Evolutionary conservation across 2,113 vertebrate genomes (phyloP), one percentile per base, ranked within the genome.

Genomic region (Channa argus): DNA sequence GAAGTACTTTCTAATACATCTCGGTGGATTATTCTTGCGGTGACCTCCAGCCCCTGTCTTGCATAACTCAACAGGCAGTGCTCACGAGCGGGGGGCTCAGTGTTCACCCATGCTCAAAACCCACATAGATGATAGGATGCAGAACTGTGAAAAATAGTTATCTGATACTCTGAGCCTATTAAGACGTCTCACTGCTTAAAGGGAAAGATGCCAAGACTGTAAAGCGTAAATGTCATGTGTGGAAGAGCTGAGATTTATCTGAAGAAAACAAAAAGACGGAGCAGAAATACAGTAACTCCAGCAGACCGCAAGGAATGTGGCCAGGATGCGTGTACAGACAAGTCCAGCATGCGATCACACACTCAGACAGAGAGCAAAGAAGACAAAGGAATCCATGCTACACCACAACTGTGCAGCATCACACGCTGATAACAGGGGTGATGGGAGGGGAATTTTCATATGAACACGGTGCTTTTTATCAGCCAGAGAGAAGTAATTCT

Each of bases 221-320:
- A 47, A 72, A 71, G 71, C 64, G 59, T 74, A 37, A 75, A 51
- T 82, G 36, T 69, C n/a, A 24, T 24, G 38, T 43, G 49, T 79
- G 69, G 50, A 76, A 46, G 53, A 64, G 80, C 7, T 53, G 55
- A 47, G 46, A 69, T 84, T 71, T 65, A 85, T 86, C 74, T 68
- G 75, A 13, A 75, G 55, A 74, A 7, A 44, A 66, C 39, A 38
- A 85, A 75, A 77, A 66, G 51, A 63, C 39, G 47, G 14, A 87
- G 37, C 34, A 80, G 69, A 81, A 82, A 81, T 88, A 89, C 73
- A 78, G 88, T 86, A 88, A 90, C 84, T 85, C 59, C 82, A 83
- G 75, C 68, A 85, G 89, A 90, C 88, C 92, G 88, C 80, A 68
- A 91, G 80, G 90, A 93, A 92, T 92, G 86, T 76, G 63, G 52